phyloP scores from a whole-genome alignment of 2,797 vertebrate genomes.

The Gastrophryne carolinensis region DNA sequence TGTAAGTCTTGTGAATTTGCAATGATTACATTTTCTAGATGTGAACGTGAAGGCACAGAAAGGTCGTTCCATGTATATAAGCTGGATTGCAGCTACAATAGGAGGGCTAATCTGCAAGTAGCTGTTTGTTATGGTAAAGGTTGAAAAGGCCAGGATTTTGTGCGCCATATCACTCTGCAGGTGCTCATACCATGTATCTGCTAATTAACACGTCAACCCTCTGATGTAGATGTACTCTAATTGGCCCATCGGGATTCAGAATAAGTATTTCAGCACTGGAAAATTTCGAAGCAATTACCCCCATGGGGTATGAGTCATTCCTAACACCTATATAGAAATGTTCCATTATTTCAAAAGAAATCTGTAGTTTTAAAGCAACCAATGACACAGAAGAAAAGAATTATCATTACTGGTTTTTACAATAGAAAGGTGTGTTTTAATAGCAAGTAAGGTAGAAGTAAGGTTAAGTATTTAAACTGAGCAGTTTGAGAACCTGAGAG shows the following conservation, averaged over 20 bases:
- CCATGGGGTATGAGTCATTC: conserved; percentile 23
- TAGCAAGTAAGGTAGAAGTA: too few relatives aligned
- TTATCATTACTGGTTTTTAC: too few relatives aligned
- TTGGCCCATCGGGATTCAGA: conserved; percentile 20
- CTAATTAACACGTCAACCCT: conserved; percentile 13
- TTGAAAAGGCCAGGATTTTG: background rate
- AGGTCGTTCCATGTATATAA: background rate
- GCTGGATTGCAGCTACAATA: background rate
- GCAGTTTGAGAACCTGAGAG: too few relatives aligned
- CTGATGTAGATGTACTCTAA: conserved; percentile 30
- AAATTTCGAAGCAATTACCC: conserved; percentile 31
- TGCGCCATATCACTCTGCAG: background rate
- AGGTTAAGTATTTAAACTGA: too few relatives aligned
- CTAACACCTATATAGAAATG: conserved; percentile 17
- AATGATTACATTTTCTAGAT: background rate
- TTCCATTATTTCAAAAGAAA: too few relatives aligned
- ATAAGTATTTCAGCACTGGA: background rate
- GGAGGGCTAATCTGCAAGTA: background rate
- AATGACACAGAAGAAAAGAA: too few relatives aligned
- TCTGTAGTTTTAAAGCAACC: too few relatives aligned
- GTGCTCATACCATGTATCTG: conserved; percentile 13
- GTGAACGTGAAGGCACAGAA: background rate
- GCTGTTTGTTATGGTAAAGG: background rate
- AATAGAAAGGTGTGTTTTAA: too few relatives aligned
- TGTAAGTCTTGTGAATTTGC: background rate